phyloP scores from a whole-genome alignment of 1,140 invertebrate genomes.

The Drosophila insularis region DNA sequence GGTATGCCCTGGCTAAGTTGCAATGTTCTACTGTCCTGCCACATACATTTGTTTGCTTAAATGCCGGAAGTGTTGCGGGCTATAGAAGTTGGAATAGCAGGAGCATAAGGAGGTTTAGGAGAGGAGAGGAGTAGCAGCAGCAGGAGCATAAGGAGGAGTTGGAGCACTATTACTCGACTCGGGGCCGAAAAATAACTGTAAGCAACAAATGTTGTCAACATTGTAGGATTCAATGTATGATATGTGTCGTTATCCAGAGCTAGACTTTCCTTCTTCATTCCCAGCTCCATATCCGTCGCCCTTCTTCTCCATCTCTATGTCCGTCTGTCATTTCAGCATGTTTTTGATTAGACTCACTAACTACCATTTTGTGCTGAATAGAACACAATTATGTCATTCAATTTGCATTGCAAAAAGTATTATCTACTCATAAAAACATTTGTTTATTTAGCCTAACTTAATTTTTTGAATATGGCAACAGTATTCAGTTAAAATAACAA shows the following conservation, averaged over 20 bases:
- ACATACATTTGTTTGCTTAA: conserved; percentile 78
- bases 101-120: conserved; percentile 1
- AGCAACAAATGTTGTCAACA: conserved; percentile 59
- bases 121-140: not conserved
- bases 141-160: not conserved
- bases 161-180: not conserved
- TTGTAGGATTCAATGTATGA: conserved; percentile 44
- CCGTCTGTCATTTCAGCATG: not conserved
- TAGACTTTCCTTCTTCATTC: not conserved
- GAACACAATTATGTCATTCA: conserved; percentile 28
- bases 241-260: conserved; percentile 28
- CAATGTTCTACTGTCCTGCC: conserved; percentile 43
- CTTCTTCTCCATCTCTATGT: not conserved
- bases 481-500: not conserved
- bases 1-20: conserved; percentile 44
- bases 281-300: not conserved
- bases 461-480: not conserved
- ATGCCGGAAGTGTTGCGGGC: conserved; percentile 75
- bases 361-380: not conserved
- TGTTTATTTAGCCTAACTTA: too few species aligned
- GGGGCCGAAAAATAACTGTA: conserved; percentile 22
- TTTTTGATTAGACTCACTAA: not conserved
- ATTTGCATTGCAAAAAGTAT: not conserved
- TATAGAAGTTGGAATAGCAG: conserved; percentile 19
- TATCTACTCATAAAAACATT: not conserved